Base-by-base conservation (phyloP, 2,113 vertebrate species). In the Psilopsiagon aurifrons region DNA sequence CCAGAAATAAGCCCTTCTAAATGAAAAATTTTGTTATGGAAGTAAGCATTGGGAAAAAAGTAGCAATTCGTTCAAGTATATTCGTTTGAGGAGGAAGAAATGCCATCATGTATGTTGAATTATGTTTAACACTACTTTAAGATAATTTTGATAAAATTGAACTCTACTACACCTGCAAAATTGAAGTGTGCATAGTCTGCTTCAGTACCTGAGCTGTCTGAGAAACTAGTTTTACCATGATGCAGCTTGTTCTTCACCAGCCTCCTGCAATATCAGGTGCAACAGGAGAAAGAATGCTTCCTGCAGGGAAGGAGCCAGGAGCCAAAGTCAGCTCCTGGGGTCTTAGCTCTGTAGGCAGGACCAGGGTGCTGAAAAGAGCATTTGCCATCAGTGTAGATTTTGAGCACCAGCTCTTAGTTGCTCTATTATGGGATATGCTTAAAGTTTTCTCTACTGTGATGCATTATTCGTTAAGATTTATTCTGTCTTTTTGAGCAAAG, bases 401-500 rank as follows among this genome's bases (percentile, higher is more conserved):
- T 6, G 31, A 57, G 31, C 55, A 57, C 22, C 19, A 57, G 6
- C 15, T 23, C 33, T n/a, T n/a, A 23, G 33, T 59, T 59, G 57
- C 33, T 35, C 33, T 59, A 10, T 59, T 35, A 10, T 35, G 20
- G 20, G 20, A 23, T 35, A 23, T 35, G 57, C 33, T 59, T 59
- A 8, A n/a, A 59, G 22, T 59, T 59, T 59, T 59, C 55, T 59
- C 33, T 23, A 15, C n/a, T 23, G 33, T 59, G 57, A 59, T 35
- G 9, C 9, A 15, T 59, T 59, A 59, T n/a, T n/a, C 4, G 19
- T 35, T 54, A 25, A 57, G 19, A 57, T 35, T 59, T 35, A n/a
- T 59, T n/a, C 20, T 59, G 13, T 57, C 20, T 39, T 6, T 46
- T 11, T 59, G 22, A 28, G 25, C 29, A 83, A 41, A 0, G 0